Base-by-base conservation (phyloP, 2,888 invertebrate genomes). In the Gymnosoma rotundatum region DNA sequence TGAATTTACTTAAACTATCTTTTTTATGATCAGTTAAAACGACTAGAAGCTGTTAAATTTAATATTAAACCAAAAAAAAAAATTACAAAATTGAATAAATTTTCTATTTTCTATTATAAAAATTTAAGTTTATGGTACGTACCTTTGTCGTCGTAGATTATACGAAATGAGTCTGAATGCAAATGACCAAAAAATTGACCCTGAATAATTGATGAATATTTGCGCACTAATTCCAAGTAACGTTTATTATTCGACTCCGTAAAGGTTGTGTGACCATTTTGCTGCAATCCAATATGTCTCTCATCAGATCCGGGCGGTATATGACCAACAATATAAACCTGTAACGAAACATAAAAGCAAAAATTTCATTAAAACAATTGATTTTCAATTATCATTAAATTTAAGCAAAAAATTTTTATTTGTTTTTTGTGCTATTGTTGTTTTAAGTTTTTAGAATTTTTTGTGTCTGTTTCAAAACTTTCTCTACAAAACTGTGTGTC, bases 181-280 rank as follows among this genome's bases (percentile, higher is more conserved):
- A 97, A 94, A 90, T 98, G 98, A 7, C 98, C 98, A 90, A 97
- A 98, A 93, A 98, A 97, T 93, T 98, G 98, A 25, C 97, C 97
- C 38, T 96, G 95, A 88, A 98, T 98, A 88, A 97, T 95, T 88
- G 95, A 94, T 45, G 96, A 94, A 91, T 96, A 95, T 85, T 94
- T 94, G 18, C 96, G 94, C n/a, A 98, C 95, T 83, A 95, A 93
- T 81, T 95, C 94, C 78, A 98, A 92, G 90, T 97, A 97, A 86
- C 94, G 94, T 50, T 94, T 94, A 92, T 97, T 98, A 90, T 96
- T 96, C 87, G 95, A 94, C 67, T 95, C 94, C 20, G 95, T 94
- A 92, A 94, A 95, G 66, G 94, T 94, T 91, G 88, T 93, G 93
- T 86, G 94, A 89, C 86, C 94, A 92, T 88, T 94, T 90, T 88